These are phyloP conservation scores for Danionella dracula DNA, from an alignment of 2,797 vertebrate species.

Conservation along the genomic window DNA sequence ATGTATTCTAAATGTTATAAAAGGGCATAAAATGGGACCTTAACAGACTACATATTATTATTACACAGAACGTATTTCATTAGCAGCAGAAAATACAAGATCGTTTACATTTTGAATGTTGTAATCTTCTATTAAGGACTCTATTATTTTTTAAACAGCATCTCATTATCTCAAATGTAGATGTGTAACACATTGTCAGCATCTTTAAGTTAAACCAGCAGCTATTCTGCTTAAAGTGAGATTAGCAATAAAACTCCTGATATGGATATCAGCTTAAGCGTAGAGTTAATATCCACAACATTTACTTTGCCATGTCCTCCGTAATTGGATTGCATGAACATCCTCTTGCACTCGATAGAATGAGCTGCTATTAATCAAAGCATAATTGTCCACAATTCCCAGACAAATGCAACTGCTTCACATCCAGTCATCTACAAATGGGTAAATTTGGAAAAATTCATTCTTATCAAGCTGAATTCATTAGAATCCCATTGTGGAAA, in stretches of 20 bases:
- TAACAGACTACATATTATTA: too few species aligned
- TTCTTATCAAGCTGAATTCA: slow-evolving; percentile 59
- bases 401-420: slow-evolving; percentile 64
- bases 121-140: too few species aligned
- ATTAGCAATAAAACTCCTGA: slow-evolving; percentile 24
- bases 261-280: slow-evolving; percentile 34
- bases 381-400: slow-evolving; percentile 67
- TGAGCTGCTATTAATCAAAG: slow-evolving; percentile 66
- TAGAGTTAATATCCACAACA: slow-evolving; percentile 37
- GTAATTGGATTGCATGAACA: slow-evolving; percentile 63
- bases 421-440: slow-evolving; percentile 66
- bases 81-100: too few species aligned
- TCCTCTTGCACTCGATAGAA: slow-evolving; percentile 53
- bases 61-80: too few species aligned
- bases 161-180: background rate
- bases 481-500: slow-evolving; percentile 10
- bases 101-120: too few species aligned
- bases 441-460: slow-evolving; percentile 58
- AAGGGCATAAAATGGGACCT: too few species aligned
- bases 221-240: background rate
- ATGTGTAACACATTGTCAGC: background rate
- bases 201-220: slow-evolving; percentile 20
- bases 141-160: too few species aligned
- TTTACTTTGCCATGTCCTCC: slow-evolving; percentile 31
- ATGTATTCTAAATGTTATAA: too few species aligned